Percentiles rank a stretch among this genome's conserved stretches.
phyloP scores from a whole-genome alignment of 2,888 invertebrate species.

The Drosophila niveifrons region DNA sequence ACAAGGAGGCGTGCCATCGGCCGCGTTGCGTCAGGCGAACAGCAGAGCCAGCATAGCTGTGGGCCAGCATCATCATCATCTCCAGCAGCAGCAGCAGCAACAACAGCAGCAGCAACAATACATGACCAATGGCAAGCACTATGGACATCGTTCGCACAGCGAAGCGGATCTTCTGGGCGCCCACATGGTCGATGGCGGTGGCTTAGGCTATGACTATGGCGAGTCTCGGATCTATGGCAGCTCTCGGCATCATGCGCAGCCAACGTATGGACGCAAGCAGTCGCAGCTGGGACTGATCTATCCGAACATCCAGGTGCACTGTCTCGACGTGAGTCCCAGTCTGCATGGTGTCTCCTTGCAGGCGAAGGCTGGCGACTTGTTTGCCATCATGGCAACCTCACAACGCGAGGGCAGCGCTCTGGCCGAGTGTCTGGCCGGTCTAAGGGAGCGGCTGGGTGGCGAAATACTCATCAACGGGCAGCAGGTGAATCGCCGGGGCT shows the following conservation, averaged over 20 bases:
- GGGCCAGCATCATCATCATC: slow-evolving; percentile 78
- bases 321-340: slow-evolving; percentile 95
- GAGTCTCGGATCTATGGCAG: slow-evolving; percentile 84
- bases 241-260: slow-evolving; percentile 67
- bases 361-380: slow-evolving; percentile 94
- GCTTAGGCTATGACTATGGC: slow-evolving; percentile 78
- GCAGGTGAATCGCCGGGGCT: slow-evolving; percentile 89
- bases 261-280: slow-evolving; percentile 78
- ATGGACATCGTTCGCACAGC: slow-evolving; percentile 90
- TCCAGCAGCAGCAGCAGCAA: slow-evolving; percentile 58
- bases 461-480: slow-evolving; percentile 95
- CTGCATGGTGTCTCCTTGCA: slow-evolving; percentile 90
- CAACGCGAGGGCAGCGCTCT: slow-evolving; percentile 94
- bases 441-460: slow-evolving; percentile 89
- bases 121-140: slow-evolving; percentile 83
- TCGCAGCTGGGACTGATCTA: slow-evolving; percentile 84
- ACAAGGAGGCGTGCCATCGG: slow-evolving; percentile 87
- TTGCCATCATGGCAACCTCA: slow-evolving; percentile 95
- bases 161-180: slow-evolving; percentile 93
- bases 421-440: slow-evolving; percentile 94
- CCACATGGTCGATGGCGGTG: slow-evolving; percentile 85
- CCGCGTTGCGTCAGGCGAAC: slow-evolving; percentile 90
- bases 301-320: slow-evolving; percentile 86
- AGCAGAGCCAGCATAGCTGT: slow-evolving; percentile 87
- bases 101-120: slow-evolving; percentile 73